Base-by-base conservation (phyloP, 2,797 vertebrate genomes). In the Dromococcyx pavoninus region DNA sequence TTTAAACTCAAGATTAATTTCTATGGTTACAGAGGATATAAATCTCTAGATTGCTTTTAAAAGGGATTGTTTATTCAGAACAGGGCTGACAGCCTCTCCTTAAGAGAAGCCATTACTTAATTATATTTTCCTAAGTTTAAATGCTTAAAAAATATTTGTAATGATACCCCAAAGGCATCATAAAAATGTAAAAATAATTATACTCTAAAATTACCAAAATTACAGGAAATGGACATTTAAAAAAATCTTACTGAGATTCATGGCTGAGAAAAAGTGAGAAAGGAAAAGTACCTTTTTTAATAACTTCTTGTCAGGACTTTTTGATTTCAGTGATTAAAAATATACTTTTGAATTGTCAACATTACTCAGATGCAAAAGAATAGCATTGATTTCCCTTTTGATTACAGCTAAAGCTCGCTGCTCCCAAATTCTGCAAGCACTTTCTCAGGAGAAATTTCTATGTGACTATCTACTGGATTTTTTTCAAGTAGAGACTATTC, bases 101-200 rank as follows among this genome's bases (percentile, higher is more conserved):
- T 96, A 98, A 97, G 95, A 97, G 92, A 96, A 97, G 57, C 93
- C 96, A 94, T 98, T 98, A 97, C 95, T 98, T 97, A 97, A 97
- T 97, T 97, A 97, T 96, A 97, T 96, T 97, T 97, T 97, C 91
- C 89, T 96, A 92, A 96, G 94, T 98, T 97, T 97, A 97, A 98
- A 97, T 95, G 92, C 94, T 96, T 97, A 96, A 96, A 95, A 96
- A 97, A 97, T 96, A 97, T 97, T 97, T 97, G 93, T 97, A 97
- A 96, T 96, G 93, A 93, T 97, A 97, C 95, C 97, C 96, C 96
- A 97, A 97, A 98, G 97, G 96, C 96, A 97, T 97, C 96, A 95
- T 98, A 97, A 98, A 97, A 97, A 97, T 95, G 91, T 97, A 97
- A 95, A 97, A 98, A 97, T 97, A 97, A 98, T 97, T 97, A 64